Evolutionary conservation across 2,113 vertebrate genomes (phyloP).

Genomic region (Trematocara nigrifrons): DNA sequence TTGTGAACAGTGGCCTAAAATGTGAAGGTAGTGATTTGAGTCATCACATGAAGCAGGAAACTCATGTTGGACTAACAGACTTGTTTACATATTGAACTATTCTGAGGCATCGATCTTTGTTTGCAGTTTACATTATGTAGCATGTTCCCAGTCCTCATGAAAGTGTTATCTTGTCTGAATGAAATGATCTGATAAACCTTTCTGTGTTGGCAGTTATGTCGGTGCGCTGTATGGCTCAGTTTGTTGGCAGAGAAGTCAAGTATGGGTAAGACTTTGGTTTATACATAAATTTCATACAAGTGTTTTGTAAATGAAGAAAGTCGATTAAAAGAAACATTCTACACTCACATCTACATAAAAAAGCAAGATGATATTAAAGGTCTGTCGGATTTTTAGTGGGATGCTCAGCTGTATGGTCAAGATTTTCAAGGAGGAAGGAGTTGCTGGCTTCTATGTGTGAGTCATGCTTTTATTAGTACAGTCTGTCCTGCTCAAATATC

Average conservation of each 20-base stretch:
- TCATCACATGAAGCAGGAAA: not conserved
- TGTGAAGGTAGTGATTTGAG: not conserved
- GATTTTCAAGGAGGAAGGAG: slow-evolving; percentile 86
- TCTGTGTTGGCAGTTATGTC: slow-evolving; percentile 76
- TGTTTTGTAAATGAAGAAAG: not conserved
- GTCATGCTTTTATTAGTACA: not conserved
- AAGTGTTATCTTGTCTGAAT: not conserved
- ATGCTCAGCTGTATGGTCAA: slow-evolving; percentile 77
- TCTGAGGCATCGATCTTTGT: not conserved
- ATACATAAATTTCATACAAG: not conserved
- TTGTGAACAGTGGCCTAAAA: not conserved
- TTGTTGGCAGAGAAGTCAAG: slow-evolving; percentile 83
- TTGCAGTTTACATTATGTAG: not conserved
- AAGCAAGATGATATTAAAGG: not conserved
- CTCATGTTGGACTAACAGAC: not conserved
- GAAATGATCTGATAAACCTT: not conserved
- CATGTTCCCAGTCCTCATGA: not conserved
- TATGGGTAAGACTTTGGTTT: slow-evolving; percentile 74
- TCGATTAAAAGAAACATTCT: not conserved
- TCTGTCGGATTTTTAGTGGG: slow-evolving; percentile 59
- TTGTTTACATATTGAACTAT: not conserved
- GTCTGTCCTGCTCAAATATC: not conserved
- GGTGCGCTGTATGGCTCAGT: slow-evolving; percentile 88
- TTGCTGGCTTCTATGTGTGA: slow-evolving; percentile 86
- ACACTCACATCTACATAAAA: not conserved